Evolutionary conservation across 1,140 invertebrate species (phyloP).

Genomic region (Leptopilina boulardi): DNA sequence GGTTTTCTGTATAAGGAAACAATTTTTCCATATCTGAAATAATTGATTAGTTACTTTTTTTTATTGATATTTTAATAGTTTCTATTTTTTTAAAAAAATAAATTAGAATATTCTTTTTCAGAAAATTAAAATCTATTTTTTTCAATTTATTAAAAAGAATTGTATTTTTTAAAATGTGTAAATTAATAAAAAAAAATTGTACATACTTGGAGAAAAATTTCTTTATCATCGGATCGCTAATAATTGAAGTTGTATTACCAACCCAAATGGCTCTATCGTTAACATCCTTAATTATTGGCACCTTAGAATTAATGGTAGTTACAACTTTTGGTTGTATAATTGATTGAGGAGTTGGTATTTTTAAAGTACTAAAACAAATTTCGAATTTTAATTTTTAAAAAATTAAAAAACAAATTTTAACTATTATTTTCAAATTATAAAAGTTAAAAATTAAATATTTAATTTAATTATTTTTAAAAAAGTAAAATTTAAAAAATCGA

Average conservation of each 20-base stretch:
- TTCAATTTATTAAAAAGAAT: too few species aligned
- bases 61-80: background rate
- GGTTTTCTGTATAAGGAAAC: background rate
- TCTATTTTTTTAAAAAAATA: too few species aligned
- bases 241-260: conserved; percentile 39
- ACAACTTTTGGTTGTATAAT: conserved; percentile 37
- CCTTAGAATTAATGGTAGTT: background rate
- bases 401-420: too few species aligned
- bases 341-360: conserved; percentile 36
- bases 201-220: conserved; percentile 42
- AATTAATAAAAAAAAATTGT: conserved; percentile 36
- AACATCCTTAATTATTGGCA: background rate
- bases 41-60: background rate
- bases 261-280: conserved; percentile 41
- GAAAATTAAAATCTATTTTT: too few species aligned
- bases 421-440: too few species aligned
- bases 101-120: too few species aligned
- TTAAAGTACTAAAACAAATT: conserved; percentile 27
- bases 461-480: too few species aligned
- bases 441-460: too few species aligned
- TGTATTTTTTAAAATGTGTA: background rate
- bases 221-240: conserved; percentile 35
- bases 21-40: conserved; percentile 5
- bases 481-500: background rate
- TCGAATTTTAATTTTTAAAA: too few species aligned